Conservation (phyloP, 2,888 invertebrate genomes). For the Nephrotoma flavescens region DNA sequence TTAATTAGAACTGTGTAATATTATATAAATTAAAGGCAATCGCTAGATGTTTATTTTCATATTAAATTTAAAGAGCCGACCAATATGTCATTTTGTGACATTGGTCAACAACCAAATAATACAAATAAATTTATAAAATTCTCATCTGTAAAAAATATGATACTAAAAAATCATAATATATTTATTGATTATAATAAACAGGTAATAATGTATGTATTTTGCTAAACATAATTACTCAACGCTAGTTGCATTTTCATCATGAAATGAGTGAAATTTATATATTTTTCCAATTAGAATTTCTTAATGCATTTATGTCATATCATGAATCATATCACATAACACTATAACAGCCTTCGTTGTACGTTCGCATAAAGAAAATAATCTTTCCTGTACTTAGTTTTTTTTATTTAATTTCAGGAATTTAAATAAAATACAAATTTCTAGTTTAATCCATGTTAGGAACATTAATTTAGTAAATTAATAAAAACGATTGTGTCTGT, state of each 20-base stretch:
- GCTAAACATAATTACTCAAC: neutral
- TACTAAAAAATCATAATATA: neutral
- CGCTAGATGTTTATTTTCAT: neutral
- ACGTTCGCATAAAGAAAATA: no score
- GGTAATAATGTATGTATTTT: neutral
- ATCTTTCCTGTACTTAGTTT: no score
- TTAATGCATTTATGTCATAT: neutral
- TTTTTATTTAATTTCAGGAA: no score
- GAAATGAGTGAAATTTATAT: neutral
- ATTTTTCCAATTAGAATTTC: neutral
- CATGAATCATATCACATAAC: neutral
- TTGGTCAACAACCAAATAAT: neutral
- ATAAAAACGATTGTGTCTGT: no score
- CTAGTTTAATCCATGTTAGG: no score
- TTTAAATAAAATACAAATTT: no score
- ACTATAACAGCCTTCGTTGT: no score
- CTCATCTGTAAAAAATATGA: neutral
- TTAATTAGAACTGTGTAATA: neutral
- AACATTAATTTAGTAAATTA: no score
- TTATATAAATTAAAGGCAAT: neutral
- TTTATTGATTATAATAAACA: conserved; percentile 1
- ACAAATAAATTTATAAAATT: neutral
- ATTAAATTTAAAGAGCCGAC: neutral
- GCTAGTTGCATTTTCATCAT: neutral
- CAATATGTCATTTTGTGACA: conserved; percentile 5